Evolutionary conservation across 2,888 invertebrate species (phyloP).

Genomic region (Pseudococcus viburni): DNA sequence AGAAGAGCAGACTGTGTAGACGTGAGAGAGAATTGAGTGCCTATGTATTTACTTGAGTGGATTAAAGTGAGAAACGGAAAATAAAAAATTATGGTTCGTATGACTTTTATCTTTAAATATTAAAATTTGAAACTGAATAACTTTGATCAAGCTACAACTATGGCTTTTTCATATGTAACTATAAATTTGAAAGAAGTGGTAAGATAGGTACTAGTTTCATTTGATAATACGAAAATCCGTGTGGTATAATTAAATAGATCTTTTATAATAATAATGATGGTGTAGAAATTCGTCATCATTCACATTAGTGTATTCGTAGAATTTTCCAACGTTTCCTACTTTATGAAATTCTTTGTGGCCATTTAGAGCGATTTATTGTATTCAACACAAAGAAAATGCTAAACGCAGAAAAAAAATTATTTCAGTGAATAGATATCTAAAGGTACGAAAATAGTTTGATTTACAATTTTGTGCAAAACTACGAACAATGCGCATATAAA

Average conservation of each 20-base stretch:
- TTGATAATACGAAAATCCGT: no score
- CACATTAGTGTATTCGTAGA: neutral
- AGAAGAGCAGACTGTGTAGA: no score
- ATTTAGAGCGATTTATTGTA: slow-evolving; percentile 32
- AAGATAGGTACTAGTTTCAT: no score
- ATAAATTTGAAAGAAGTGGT: no score
- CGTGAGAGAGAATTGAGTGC: no score
- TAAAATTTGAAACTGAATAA: no score
- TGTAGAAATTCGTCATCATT: neutral
- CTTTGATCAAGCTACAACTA: no score
- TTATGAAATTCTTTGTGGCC: slow-evolving; percentile 47
- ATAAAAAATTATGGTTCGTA: no score
- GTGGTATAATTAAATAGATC: neutral
- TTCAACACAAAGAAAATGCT: neutral
- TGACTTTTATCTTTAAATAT: no score
- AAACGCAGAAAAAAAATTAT: slow-evolving; percentile 35
- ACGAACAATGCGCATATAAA: slow-evolving; percentile 38
- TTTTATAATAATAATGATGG: neutral
- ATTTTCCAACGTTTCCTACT: slow-evolving; percentile 1
- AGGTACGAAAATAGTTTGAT: slow-evolving; percentile 45
- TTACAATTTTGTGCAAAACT: slow-evolving; percentile 53
- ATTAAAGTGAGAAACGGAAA: no score
- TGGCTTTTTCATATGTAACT: no score
- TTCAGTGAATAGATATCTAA: slow-evolving; percentile 11
- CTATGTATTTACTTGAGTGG: no score